Conservation (phyloP, 2,797 vertebrate species). For the Lagorchestes hirsutus region DNA sequence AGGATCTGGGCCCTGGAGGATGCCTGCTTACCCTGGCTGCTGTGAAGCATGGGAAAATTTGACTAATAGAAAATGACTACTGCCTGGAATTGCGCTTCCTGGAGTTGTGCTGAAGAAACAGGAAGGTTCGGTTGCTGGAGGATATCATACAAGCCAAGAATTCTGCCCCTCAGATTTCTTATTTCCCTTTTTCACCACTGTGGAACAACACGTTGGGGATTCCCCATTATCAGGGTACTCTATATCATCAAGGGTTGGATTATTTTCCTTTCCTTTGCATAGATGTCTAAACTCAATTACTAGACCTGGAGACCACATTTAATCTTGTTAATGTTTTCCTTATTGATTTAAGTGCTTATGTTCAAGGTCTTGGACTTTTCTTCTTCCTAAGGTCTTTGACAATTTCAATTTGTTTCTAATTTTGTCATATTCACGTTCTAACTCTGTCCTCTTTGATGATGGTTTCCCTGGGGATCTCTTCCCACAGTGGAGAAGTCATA, state of each 20-base stretch:
- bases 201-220: neutral
- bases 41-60: too few species aligned
- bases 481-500: neutral
- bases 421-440: neutral
- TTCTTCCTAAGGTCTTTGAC: neutral
- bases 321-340: neutral
- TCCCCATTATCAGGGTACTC: neutral
- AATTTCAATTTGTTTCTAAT: neutral
- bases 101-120: too few species aligned
- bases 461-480: neutral
- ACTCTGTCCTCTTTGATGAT: neutral
- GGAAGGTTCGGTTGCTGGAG: too few species aligned
- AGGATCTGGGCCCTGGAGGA: too few species aligned
- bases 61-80: too few species aligned
- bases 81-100: too few species aligned
- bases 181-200: neutral
- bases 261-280: too few species aligned
- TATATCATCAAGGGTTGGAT: neutral
- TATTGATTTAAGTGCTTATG: neutral
- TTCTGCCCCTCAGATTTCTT: neutral
- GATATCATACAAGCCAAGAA: too few species aligned
- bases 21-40: too few species aligned
- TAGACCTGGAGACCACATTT: neutral
- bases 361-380: neutral
- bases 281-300: neutral